Evolutionary conservation across 2,113 vertebrate species (phyloP).

Genomic region (Dipodomys stephensi): DNA sequence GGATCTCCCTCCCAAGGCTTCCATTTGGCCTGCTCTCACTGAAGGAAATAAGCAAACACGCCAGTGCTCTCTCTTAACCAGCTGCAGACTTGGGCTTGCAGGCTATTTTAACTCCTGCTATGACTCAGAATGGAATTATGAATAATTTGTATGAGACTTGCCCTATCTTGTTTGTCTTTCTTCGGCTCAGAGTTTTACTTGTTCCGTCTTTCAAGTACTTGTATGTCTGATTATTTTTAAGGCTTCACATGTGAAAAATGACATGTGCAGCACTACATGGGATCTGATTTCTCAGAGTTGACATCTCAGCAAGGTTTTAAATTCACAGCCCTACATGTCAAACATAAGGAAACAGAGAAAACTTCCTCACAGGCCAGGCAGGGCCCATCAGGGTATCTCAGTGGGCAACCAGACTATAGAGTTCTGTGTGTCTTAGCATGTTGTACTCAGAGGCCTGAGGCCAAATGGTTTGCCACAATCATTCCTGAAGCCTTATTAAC

Average conservation of each 20-base stretch:
- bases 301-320: not conserved
- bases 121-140: constrained; percentile 60
- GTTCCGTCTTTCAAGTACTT: not conserved
- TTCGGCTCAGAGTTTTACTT: constrained; percentile 49
- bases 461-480: constrained; percentile 17
- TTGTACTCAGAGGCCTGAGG: not conserved
- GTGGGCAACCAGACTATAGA: not conserved
- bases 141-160: constrained; percentile 73
- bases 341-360: not conserved
- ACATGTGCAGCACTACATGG: not conserved
- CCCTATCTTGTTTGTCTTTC: constrained; percentile 70
- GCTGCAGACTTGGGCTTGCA: constrained; percentile 30
- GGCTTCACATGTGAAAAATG: not conserved
- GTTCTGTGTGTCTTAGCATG: constrained; percentile 51
- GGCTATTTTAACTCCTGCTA: constrained; percentile 44
- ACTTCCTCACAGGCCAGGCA: not conserved
- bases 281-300: not conserved
- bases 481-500: not conserved
- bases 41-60: constrained; percentile 21
- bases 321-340: fast-evolving
- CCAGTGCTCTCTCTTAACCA: not conserved
- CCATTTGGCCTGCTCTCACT: constrained; percentile 15
- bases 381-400: fast-evolving
- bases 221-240: not conserved
- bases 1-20: constrained; percentile 54